Evolutionary conservation across 2,113 vertebrate genomes (phyloP), one percentile per base, ranked within the genome.

Genomic region (Channa maculata): DNA sequence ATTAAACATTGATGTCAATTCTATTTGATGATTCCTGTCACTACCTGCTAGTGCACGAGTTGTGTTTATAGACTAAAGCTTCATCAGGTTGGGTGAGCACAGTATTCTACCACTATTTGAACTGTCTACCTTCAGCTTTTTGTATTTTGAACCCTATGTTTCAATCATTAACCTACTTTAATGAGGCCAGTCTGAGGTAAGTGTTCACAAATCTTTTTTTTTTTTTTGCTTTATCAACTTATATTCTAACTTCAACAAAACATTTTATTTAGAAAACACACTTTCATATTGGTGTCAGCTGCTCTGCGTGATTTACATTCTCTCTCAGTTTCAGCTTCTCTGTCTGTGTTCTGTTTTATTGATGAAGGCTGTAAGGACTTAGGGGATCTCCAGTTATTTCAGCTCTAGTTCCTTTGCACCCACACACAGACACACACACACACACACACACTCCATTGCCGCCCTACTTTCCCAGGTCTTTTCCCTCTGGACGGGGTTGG

Each of bases 341-440:
- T 64, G 63, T 83, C 88, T 87, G 12, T 15, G 50, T 55, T 77
- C 58, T 93, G 88, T 86, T 93, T 92, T 91, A 93, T 92, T 92
- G 92, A 92, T 93, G 92, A 91, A 90, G 85, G 77, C 86, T 71
- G 82, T 14, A 10, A 66, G 78, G 85, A 91, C 88, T 87, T 75
- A 83, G 88, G 86, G 90, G 63, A 89, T 83, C 24, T 76, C 58
- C 73, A 38, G 67, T 93, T 93, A 92, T 84, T 93, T 91, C 88
- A 91, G 92, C 91, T 91, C 91, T 86, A 92, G 72, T 92, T 93
- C 68, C 75, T 69, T 76, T 80, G 49, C 79, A 6, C 41, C 61
- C 46, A 41, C 51, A 67, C 67, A 53, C 74, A 52, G 68, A 58
- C 59, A 24, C 63, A 71, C 60, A 58, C 41, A 72, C 49, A 66